Base-by-base conservation (phyloP, 2,797 vertebrate genomes). In the Arrhamphus sclerolepis region DNA sequence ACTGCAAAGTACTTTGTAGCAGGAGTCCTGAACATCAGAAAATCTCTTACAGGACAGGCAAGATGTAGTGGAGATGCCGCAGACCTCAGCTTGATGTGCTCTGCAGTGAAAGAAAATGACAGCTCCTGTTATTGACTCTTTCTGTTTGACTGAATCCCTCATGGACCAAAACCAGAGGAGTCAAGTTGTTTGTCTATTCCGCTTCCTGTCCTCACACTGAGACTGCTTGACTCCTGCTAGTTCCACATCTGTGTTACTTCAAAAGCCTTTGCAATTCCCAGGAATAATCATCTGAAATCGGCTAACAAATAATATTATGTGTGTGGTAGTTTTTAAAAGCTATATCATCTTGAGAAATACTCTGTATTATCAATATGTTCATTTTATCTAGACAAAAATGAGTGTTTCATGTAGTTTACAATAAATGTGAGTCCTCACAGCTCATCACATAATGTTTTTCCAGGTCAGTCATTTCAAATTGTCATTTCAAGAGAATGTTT, bases 61-160 rank as follows among this genome's bases (percentile, higher is more conserved):
- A 47, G 24, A n/a, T 20, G 29, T 46, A 6, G n/a, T n/a, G n/a
- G n/a, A n/a, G 47, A 26, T 54, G 60, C 18, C 22, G 26, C 52
- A 50, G 69, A 61, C 62, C 53, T 70, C 62, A 61, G 62, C 41
- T 38, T 49, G 34, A 72, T 57, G 54, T 50, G 42, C 69, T 72
- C 68, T 52, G 56, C 61, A 50, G 75, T 34, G 57, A 56, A 6
- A 18, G 31, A 42, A 77, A 72, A 64, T 69, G 70, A 66, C 70
- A 60, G 52, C 70, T 60, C 21, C 65, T 68, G 54, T 70, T 72
- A 85, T 89, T 3, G 78, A 89, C 86, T 75, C 7, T 18, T 58
- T 13, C 34, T 57, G 65, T 77, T 68, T 68, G 70, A 67, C 55
- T 82, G 47, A 57, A 56, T 21, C 46, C 69, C 70, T 68, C 3